Base-by-base conservation (phyloP, 2,113 vertebrate genomes). In the Bubo bubo region DNA sequence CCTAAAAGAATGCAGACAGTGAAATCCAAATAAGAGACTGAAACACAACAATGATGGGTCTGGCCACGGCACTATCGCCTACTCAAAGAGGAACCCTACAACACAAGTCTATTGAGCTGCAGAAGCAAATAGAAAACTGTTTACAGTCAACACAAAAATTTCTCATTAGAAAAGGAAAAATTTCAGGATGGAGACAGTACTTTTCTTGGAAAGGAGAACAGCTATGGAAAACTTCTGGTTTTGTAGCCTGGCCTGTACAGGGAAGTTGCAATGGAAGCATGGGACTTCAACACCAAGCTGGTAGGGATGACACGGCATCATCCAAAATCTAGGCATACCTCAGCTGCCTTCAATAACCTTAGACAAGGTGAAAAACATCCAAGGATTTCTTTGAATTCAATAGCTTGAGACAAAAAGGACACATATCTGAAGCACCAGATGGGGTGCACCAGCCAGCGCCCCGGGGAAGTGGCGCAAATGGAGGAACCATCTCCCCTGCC, bases 391-490 rank as follows among this genome's bases (percentile, higher is more conserved):
- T 43, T 41, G 5, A 79, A 76, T 62, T 73, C 60, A 73, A 7
- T 19, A 72, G 14, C 11, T 21, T 62, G 35, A 17, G 35, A 74
- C 35, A 62, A 39, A 77, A 55, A 30, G 14, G 49, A 55, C 14
- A 45, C 4, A 20, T 8, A 77, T 1, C 16, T 45, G 45, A 79
- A 86, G 39, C 28, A 45, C 11, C 53, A 87, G 52, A 26, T 8
- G 20, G 34, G 47, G 30, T 13, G 19, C 39, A 24, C 26, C 7
- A 3, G 30, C 10, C 2, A 1, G 45, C 1, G 1, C 28, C 55
- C 15, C 4, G 1, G 49, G 14, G 18, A 23, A 28, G 12, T 0
- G 0, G 26, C 4, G 1, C 10, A 8, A 26, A 13, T n/a, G 34
- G 22, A 53, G 22, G 34, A 80, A 70, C 28, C 9, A 47, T 9